phyloP scores from a whole-genome alignment of 2,113 vertebrate species.

The Cyanocitta stelleri region DNA sequence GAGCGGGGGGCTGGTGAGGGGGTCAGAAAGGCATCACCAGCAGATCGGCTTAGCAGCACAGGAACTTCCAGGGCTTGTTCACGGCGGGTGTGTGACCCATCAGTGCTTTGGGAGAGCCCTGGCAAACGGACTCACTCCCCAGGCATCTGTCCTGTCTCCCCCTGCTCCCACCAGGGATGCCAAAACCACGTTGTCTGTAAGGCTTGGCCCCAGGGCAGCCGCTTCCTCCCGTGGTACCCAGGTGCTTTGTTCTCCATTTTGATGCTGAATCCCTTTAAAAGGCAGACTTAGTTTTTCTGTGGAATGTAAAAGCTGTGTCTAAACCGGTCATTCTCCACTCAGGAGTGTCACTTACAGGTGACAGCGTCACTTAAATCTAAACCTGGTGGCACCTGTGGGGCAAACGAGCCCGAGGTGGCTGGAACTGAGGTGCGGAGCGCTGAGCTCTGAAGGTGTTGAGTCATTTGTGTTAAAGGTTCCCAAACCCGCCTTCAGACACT shows the following conservation, averaged over 20 bases:
- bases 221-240: background rate
- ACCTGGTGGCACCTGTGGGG: accelerated
- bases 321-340: accelerated
- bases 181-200: accelerated
- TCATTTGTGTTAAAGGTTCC: background rate
- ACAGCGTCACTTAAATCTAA: background rate
- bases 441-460: background rate
- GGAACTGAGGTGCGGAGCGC: accelerated
- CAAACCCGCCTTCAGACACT: accelerated
- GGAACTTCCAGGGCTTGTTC: background rate
- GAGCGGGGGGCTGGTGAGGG: accelerated
- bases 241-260: background rate
- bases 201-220: background rate
- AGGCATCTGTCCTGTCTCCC: background rate
- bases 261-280: background rate
- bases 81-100: accelerated
- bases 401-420: accelerated
- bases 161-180: background rate
- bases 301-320: background rate
- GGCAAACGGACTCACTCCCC: background rate
- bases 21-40: background rate
- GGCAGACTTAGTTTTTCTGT: background rate
- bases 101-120: background rate
- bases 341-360: background rate
- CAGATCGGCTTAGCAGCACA: background rate